Percentiles rank a stretch among this genome's conserved stretches.
Evolutionary conservation across 2,888 invertebrate genomes (phyloP).

Genomic region (Cataglyphis livida): DNA sequence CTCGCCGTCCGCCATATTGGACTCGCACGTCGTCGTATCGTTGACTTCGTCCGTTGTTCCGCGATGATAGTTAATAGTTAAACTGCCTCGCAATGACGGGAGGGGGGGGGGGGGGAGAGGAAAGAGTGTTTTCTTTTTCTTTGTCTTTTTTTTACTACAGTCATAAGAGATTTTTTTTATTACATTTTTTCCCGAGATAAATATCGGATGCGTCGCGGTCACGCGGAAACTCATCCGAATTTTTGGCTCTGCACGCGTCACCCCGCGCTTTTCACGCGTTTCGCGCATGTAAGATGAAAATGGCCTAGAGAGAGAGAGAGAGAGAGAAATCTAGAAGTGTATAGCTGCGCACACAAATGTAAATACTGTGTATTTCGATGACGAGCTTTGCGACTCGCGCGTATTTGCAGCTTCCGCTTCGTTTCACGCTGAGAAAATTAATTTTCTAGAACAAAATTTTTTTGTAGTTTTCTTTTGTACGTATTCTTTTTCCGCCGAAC

Average conservation of each 20-base stretch:
- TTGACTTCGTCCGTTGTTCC: not conserved
- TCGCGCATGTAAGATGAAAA: not conserved
- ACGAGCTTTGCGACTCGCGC: not conserved
- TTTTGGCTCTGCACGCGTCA: not conserved
- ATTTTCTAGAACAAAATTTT: not conserved
- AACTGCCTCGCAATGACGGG: not conserved
- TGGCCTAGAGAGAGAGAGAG: not conserved
- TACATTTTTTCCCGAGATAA: too few species aligned
- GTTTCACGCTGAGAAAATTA: not conserved
- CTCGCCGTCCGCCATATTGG: conserved; percentile 82
- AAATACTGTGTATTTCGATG: not conserved
- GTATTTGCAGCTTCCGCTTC: not conserved
- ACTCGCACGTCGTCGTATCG: conserved; percentile 55
- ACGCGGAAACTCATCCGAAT: not conserved
- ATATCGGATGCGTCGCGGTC: too few species aligned
- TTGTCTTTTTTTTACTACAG: not conserved
- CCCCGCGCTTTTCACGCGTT: not conserved
- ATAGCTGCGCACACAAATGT: not conserved
- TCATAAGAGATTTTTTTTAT: too few species aligned
- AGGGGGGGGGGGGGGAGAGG: not conserved
- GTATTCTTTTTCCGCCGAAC: not conserved
- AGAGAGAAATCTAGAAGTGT: not conserved
- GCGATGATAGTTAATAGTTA: conserved; percentile 60
- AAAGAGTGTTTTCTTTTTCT: not conserved
- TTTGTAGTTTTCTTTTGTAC: not conserved